phyloP scores from a whole-genome alignment of 2,888 invertebrate genomes.

The Onthophagus sagittarius region DNA sequence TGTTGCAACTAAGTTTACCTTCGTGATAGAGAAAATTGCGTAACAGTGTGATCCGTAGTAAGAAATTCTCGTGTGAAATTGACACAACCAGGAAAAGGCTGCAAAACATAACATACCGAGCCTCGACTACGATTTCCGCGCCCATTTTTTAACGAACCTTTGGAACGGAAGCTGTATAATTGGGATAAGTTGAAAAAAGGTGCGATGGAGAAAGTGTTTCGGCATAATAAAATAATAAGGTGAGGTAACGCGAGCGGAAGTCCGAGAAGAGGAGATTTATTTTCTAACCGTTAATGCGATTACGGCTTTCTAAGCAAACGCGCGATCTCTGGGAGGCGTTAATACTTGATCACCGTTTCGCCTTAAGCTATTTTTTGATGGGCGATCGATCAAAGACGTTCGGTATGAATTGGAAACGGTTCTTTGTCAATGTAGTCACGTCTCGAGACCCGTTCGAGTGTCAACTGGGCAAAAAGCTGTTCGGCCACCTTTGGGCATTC shows the following conservation, averaged over 20 bases:
- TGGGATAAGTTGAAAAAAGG: neutral
- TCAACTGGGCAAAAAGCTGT: constrained; percentile 13
- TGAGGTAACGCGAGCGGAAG: neutral
- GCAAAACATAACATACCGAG: neutral
- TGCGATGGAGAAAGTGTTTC: neutral
- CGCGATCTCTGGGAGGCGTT: neutral
- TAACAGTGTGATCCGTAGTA: neutral
- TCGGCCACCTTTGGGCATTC: constrained; percentile 14
- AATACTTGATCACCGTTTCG: neutral
- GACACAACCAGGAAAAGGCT: neutral
- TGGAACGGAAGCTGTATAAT: neutral
- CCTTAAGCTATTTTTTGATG: neutral
- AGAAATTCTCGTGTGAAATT: neutral
- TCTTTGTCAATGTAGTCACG: constrained; percentile 19
- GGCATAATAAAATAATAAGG: neutral
- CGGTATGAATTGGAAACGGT: constrained; percentile 9
- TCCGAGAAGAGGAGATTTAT: neutral
- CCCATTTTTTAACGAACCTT: neutral
- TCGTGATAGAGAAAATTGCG: neutral
- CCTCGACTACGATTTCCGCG: neutral
- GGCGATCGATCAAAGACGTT: neutral
- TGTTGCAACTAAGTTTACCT: neutral
- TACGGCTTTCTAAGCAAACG: neutral
- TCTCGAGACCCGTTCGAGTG: constrained; percentile 18
- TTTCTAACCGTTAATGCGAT: neutral